Evolutionary conservation across 1,140 invertebrate genomes (phyloP).

Genomic region (Macrosteles quadrilineatus): DNA sequence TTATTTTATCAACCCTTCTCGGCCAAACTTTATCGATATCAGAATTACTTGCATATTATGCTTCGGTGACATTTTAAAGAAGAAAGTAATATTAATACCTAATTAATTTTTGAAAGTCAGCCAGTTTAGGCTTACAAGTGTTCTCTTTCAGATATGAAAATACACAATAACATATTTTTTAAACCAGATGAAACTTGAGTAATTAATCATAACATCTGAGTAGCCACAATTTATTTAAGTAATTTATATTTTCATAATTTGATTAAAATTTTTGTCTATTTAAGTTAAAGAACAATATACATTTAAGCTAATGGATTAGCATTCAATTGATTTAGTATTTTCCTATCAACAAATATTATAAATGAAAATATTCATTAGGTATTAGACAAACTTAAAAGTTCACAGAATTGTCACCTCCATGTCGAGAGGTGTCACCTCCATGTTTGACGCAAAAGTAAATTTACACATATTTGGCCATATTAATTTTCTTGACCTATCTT

Average conservation of each 20-base stretch:
- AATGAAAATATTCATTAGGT: not conserved
- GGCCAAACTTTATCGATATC: not conserved
- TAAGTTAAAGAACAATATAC: not conserved
- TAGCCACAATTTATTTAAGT: not conserved
- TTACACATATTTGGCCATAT: not conserved
- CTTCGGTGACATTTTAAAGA: not conserved
- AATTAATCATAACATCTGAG: not conserved
- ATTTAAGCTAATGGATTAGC: not conserved
- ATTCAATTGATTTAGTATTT: not conserved
- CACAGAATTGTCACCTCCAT: not conserved
- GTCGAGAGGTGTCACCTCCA: not conserved
- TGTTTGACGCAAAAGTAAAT: slow-evolving; percentile 14
- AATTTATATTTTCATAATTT: not conserved
- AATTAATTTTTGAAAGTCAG: no score
- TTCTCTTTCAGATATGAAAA: no score
- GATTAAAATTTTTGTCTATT: not conserved
- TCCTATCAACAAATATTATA: not conserved
- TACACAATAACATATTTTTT: no score
- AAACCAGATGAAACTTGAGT: no score
- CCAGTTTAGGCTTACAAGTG: no score
- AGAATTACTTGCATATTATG: not conserved
- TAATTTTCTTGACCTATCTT: slow-evolving; percentile 13
- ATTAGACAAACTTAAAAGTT: not conserved
- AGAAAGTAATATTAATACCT: no score
- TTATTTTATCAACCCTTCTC: not conserved